A percentile compares a stretch with the other conserved stretches of the same genome.
Evolutionary conservation across 2,113 vertebrate genomes (phyloP).

Genomic region (Pseudorhombus dupliciocellatus): DNA sequence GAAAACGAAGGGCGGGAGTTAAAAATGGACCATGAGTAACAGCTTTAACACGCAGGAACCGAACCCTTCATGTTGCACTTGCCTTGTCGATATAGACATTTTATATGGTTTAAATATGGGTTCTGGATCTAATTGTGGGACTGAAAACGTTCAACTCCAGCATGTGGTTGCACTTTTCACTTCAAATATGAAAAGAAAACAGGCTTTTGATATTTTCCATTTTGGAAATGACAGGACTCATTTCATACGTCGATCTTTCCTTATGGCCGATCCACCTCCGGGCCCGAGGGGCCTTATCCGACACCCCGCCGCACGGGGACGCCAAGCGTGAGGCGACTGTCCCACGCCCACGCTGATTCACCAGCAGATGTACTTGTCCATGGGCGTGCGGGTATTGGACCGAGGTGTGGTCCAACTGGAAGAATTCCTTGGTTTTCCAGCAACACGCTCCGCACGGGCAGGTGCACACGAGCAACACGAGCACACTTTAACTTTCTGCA

Average conservation of each 20-base stretch:
- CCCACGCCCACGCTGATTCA: background rate
- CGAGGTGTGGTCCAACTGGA: background rate
- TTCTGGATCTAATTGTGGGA: slow-evolving; percentile 37
- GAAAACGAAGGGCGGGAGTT: background rate
- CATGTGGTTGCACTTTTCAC: slow-evolving; percentile 60
- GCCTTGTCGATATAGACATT: slow-evolving; percentile 8
- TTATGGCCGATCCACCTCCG: slow-evolving; percentile 63
- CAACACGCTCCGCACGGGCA: too few relatives aligned
- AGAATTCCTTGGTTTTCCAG: background rate
- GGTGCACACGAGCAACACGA: too few relatives aligned
- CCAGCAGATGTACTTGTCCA: background rate
- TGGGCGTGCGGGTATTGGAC: background rate
- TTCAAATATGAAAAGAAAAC: slow-evolving; percentile 28
- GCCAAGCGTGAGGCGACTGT: background rate
- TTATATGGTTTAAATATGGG: slow-evolving; percentile 9
- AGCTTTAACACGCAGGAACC: background rate
- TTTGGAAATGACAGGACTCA: slow-evolving; percentile 37
- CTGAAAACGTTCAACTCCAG: slow-evolving; percentile 15
- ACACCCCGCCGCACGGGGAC: background rate
- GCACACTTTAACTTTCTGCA: background rate
- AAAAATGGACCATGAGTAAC: background rate
- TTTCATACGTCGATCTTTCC: slow-evolving; percentile 55
- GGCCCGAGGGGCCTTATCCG: background rate
- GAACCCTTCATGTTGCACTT: background rate
- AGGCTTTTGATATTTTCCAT: slow-evolving; percentile 31